Percentiles rank a stretch among this genome's conserved stretches.
These are phyloP conservation scores for Archips crataeganus DNA, from an alignment of 2,888 invertebrate species.

Conservation along the genomic window DNA sequence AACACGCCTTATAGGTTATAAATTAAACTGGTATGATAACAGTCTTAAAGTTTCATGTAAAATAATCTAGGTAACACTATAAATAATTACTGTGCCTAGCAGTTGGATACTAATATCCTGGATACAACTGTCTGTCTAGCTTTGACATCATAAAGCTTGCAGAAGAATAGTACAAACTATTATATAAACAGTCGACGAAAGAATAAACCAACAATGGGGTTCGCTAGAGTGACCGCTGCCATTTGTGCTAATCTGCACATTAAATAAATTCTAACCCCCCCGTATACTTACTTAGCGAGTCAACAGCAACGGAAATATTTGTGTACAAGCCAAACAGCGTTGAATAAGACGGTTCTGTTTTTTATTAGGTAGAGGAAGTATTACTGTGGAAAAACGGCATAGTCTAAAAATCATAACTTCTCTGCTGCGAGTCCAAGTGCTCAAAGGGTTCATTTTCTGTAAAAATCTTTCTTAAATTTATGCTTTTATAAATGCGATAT, in stretches of 20 bases:
- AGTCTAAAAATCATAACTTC: neutral
- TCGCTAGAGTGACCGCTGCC: conserved; percentile 16
- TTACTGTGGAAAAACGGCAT: neutral
- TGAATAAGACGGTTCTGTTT: neutral
- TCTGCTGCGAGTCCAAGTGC: no score
- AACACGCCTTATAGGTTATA: no score
- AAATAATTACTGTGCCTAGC: neutral
- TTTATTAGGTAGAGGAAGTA: neutral
- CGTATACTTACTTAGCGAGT: conserved; percentile 9
- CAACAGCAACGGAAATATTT: neutral
- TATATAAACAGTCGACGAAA: neutral
- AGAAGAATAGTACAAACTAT: neutral
- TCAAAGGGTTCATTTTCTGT: no score
- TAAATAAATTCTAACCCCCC: conserved; percentile 23
- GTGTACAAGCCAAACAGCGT: neutral
- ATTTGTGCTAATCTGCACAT: conserved; percentile 35
- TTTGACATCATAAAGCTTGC: neutral
- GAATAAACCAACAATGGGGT: conserved; percentile 18
- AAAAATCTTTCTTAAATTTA: no score
- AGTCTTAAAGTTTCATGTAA: no score
- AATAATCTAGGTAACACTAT: no score
- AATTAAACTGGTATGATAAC: no score
- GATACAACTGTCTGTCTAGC: neutral
- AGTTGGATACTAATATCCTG: no score
- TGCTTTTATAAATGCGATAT: no score